These are phyloP conservation scores for Gisinianus flammeolus DNA, from an alignment of 2,888 invertebrate genomes.

Conservation along the genomic window DNA sequence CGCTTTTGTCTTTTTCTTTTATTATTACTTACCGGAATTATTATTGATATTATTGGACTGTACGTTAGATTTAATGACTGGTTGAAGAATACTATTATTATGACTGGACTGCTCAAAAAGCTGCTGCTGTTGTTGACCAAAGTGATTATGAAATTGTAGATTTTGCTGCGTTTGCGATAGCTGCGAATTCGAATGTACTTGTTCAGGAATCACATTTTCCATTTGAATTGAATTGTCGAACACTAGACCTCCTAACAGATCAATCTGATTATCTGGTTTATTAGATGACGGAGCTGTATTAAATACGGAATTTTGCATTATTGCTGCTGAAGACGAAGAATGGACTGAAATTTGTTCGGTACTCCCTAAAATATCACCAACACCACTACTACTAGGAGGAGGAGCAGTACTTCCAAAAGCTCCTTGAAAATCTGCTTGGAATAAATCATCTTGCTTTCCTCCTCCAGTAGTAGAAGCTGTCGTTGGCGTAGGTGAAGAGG, in stretches of 20 bases:
- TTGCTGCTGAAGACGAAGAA: slow-evolving; percentile 10
- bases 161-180: slow-evolving; percentile 34
- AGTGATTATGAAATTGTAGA: slow-evolving; percentile 37
- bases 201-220: slow-evolving; percentile 33
- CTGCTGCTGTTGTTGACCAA: slow-evolving; percentile 46
- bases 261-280: slow-evolving; percentile 30
- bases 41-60: slow-evolving; percentile 57
- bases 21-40: slow-evolving; percentile 48
- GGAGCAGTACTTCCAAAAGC: slow-evolving; percentile 48
- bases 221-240: slow-evolving; percentile 29
- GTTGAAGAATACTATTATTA: slow-evolving; percentile 35
- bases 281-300: neutral
- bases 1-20: too few relatives aligned
- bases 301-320: slow-evolving; percentile 11
- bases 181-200: slow-evolving; percentile 26
- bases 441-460: slow-evolving; percentile 8
- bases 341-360: neutral
- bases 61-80: slow-evolving; percentile 42
- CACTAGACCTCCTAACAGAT: slow-evolving; percentile 25
- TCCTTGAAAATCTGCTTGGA: slow-evolving; percentile 53
- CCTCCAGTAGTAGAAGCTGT: slow-evolving; percentile 28
- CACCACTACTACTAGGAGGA: slow-evolving; percentile 6
- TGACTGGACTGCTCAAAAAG: slow-evolving; percentile 37
- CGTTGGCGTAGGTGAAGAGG: slow-evolving; percentile 43
- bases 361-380: neutral